These are phyloP conservation scores for Macquaria australasica DNA, from an alignment of 2,113 vertebrate genomes.

Conservation along the genomic window DNA sequence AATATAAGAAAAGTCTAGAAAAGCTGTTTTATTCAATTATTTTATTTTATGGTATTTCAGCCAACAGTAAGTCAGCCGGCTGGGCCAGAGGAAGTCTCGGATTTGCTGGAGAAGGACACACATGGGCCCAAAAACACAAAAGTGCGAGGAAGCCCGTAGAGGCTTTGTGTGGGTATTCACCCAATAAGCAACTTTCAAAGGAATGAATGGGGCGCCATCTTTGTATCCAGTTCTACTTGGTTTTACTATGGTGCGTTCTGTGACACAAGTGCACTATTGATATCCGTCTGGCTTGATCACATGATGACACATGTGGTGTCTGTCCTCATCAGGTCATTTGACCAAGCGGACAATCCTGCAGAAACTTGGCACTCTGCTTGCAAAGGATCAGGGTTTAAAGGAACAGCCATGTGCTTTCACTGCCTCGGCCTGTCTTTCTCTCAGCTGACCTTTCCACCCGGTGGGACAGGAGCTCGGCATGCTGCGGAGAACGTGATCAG, in stretches of 20 bases:
- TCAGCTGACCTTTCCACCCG: conserved; percentile 34
- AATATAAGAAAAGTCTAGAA: background rate
- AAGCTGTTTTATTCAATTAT: background rate
- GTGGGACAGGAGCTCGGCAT: conserved; percentile 29
- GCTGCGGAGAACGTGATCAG: conserved; percentile 53
- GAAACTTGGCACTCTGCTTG: background rate
- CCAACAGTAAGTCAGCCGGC: background rate
- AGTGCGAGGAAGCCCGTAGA: background rate
- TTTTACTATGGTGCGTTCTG: background rate
- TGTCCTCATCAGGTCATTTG: conserved; percentile 8
- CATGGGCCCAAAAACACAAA: too few species aligned
- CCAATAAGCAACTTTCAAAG: background rate
- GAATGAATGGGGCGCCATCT: background rate
- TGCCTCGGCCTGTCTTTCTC: conserved; percentile 9
- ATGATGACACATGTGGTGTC: background rate
- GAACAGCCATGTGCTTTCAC: conserved; percentile 27
- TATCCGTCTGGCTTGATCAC: background rate
- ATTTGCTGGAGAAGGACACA: too few species aligned
- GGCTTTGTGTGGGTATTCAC: background rate
- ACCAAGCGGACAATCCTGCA: conserved; percentile 10
- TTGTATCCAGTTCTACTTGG: background rate
- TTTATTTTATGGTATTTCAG: background rate
- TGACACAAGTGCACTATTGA: background rate
- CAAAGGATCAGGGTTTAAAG: background rate
- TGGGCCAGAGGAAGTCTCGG: background rate